These are phyloP conservation scores for Sebastes trivittatus DNA, from an alignment of 2,797 vertebrate species.

Conservation along the genomic window DNA sequence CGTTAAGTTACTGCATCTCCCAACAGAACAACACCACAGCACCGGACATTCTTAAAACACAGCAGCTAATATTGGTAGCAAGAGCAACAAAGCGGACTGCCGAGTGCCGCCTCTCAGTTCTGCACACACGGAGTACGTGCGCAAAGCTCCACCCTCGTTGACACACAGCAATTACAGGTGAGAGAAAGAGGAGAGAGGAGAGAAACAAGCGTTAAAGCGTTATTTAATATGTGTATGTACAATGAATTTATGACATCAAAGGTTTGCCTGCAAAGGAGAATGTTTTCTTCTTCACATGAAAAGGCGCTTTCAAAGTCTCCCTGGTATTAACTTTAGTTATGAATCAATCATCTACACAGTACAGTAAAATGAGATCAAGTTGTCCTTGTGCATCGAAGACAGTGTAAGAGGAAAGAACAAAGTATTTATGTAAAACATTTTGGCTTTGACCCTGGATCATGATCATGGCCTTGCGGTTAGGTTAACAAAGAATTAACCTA, in stretches of 20 bases:
- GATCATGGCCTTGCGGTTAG: background rate
- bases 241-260: background rate
- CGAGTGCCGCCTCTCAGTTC: no score
- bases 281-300: background rate
- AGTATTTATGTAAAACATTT: background rate
- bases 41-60: no score
- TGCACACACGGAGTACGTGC: no score
- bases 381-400: background rate
- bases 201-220: no score
- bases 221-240: background rate
- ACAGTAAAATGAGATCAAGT: background rate
- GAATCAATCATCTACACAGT: background rate
- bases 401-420: background rate
- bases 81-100: no score
- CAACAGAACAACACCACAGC: no score
- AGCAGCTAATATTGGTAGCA: no score
- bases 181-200: no score
- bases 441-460: background rate
- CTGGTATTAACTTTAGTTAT: background rate
- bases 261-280: background rate
- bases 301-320: background rate
- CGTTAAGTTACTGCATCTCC: no score
- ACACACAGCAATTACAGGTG: no score
- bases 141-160: no score
- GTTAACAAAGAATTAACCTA: conserved; percentile 10